phyloP scores from a whole-genome alignment of 2,888 invertebrate genomes.

The Mythimna pallens region DNA sequence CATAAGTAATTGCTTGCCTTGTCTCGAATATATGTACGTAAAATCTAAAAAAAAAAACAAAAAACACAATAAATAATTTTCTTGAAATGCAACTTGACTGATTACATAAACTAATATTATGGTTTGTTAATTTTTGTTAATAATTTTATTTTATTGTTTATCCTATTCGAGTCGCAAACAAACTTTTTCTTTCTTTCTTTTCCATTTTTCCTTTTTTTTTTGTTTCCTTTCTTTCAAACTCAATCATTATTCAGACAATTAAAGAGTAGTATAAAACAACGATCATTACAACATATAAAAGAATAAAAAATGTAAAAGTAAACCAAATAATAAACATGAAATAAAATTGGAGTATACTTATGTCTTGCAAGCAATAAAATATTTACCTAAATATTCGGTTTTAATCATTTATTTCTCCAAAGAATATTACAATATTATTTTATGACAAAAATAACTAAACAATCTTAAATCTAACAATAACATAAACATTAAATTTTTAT shows the following conservation, averaged over 20 bases:
- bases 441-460: no score
- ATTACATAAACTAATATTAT: neutral
- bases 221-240: no score
- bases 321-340: neutral
- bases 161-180: no score
- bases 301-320: neutral
- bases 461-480: no score
- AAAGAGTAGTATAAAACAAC: neutral
- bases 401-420: neutral
- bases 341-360: neutral
- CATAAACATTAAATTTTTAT: no score
- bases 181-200: no score
- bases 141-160: no score
- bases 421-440: no score
- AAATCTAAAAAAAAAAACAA: slow-evolving; percentile 3
- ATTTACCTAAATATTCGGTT: neutral
- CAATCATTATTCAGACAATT: neutral
- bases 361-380: neutral
- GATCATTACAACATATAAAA: neutral
- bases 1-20: slow-evolving; percentile 26
- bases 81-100: neutral
- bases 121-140: no score
- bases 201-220: no score
- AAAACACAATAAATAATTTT: neutral
- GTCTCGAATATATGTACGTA: slow-evolving; percentile 10